These are phyloP conservation scores for Caenorhabditis tropicalis DNA, from an alignment of 1,140 invertebrate species.

Conservation along the genomic window DNA sequence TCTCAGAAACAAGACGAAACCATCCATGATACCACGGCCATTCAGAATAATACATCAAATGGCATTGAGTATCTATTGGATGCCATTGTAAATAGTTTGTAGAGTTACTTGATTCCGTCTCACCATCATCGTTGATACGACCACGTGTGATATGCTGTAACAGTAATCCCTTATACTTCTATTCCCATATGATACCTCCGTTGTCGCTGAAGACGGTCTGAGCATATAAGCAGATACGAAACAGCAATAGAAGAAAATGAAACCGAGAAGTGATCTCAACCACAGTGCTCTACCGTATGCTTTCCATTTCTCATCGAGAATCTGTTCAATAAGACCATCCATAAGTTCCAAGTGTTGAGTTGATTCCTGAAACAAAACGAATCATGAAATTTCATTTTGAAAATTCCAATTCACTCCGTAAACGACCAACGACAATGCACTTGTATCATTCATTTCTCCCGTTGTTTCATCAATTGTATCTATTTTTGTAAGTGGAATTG, in stretches of 20 bases:
- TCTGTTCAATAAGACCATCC: constrained; percentile 90
- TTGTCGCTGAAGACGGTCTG: constrained; percentile 67
- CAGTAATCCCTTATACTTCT: not conserved
- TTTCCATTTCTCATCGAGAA: constrained; percentile 96
- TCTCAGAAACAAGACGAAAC: constrained; percentile 50
- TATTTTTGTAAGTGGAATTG: constrained; percentile 91
- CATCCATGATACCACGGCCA: constrained; percentile 44
- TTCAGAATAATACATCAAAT: constrained; percentile 43
- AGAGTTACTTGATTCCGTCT: not conserved
- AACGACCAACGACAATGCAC: constrained; percentile 91
- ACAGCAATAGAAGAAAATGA: constrained; percentile 64
- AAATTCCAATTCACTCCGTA: constrained; percentile 82
- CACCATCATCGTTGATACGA: constrained; percentile 35
- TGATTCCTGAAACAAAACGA: constrained; percentile 79
- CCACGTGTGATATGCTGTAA: constrained; percentile 49
- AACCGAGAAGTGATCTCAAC: constrained; percentile 61
- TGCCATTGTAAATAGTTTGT: constrained; percentile 10
- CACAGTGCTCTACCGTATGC: constrained; percentile 44
- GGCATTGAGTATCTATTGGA: constrained; percentile 44
- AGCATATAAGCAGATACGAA: constrained; percentile 68
- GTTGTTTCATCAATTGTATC: constrained; percentile 92
- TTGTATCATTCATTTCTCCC: constrained; percentile 89
- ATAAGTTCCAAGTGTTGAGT: constrained; percentile 92
- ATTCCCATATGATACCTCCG: constrained; percentile 49
- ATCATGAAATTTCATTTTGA: not conserved